Evolutionary conservation across 2,888 invertebrate species (phyloP).

Genomic region (Oscheius sp.): DNA sequence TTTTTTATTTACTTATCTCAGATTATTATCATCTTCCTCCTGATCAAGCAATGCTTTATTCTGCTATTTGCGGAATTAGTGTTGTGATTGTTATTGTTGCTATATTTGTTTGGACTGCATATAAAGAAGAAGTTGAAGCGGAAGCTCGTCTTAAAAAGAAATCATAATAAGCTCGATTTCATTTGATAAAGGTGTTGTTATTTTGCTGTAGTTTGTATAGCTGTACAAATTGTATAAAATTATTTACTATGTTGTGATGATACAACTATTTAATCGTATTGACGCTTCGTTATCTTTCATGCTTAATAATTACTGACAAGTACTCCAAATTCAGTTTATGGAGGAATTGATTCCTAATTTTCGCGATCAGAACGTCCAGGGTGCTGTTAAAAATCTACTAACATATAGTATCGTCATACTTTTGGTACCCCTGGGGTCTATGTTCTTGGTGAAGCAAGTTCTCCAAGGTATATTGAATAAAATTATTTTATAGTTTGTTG

Average conservation of each 20-base stretch:
- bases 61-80: constrained; percentile 57
- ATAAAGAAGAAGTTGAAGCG: constrained; percentile 61
- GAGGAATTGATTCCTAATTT: constrained; percentile 68
- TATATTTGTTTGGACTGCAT: constrained; percentile 63
- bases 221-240: background rate
- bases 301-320: constrained; percentile 1
- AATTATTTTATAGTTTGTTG: too few species aligned
- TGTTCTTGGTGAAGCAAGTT: constrained; percentile 69
- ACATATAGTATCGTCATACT: constrained; percentile 70
- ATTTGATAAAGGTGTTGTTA: background rate
- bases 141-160: constrained; percentile 39
- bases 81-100: constrained; percentile 58
- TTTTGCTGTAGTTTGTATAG: background rate
- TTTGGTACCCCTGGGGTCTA: constrained; percentile 68
- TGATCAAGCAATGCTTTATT: constrained; percentile 61
- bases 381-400: constrained; percentile 68
- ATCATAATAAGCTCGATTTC: background rate
- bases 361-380: constrained; percentile 65
- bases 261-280: background rate
- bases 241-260: background rate
- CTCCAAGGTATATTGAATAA: constrained; percentile 23
- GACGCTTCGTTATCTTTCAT: background rate
- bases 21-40: constrained; percentile 58
- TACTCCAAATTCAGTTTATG: constrained; percentile 44
- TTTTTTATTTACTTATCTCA: too few species aligned